These are phyloP conservation scores for Molanna angustata DNA, from an alignment of 2,888 invertebrate species.

Conservation along the genomic window DNA sequence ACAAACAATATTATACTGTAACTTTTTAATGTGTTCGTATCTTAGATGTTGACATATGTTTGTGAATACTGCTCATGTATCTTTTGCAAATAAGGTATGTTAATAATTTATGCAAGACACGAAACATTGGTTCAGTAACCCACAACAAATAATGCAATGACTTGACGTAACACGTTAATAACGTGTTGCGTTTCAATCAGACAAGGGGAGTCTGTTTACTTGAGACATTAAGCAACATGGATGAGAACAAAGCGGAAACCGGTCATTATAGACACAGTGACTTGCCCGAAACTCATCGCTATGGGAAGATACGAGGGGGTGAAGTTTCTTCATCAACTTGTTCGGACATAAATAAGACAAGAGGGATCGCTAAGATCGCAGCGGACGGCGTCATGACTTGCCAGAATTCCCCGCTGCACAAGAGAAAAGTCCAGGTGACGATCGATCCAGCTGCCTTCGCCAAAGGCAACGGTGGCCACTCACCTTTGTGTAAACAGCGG, in stretches of 20 bases:
- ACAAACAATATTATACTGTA: constrained; percentile 6
- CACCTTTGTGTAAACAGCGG: constrained; percentile 42
- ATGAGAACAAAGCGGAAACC: constrained; percentile 40
- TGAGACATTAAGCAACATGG: constrained; percentile 25
- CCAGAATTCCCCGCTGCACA: constrained; percentile 23
- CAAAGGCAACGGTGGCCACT: constrained; percentile 34
- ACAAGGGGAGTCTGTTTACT: constrained; percentile 3
- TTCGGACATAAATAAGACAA: constrained; percentile 15
- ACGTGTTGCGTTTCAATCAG: background rate
- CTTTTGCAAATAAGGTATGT: too few species aligned
- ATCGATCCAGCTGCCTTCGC: constrained; percentile 44
- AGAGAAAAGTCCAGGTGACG: constrained; percentile 27
- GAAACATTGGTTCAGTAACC: too few species aligned
- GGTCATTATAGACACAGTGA: constrained; percentile 38
- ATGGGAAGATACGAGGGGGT: constrained; percentile 44
- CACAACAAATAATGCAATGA: background rate
- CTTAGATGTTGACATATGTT: too few species aligned
- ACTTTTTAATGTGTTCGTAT: too few species aligned
- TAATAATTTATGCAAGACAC: too few species aligned
- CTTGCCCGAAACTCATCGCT: constrained; percentile 44
- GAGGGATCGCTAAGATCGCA: constrained; percentile 19
- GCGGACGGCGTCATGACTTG: constrained; percentile 23
- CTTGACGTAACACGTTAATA: background rate
- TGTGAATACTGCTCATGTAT: too few species aligned
- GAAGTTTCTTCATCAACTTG: constrained; percentile 37